Evolutionary conservation across 2,888 invertebrate genomes (phyloP), one percentile per base, ranked within the genome.

Genomic region (Diaperis boleti): DNA sequence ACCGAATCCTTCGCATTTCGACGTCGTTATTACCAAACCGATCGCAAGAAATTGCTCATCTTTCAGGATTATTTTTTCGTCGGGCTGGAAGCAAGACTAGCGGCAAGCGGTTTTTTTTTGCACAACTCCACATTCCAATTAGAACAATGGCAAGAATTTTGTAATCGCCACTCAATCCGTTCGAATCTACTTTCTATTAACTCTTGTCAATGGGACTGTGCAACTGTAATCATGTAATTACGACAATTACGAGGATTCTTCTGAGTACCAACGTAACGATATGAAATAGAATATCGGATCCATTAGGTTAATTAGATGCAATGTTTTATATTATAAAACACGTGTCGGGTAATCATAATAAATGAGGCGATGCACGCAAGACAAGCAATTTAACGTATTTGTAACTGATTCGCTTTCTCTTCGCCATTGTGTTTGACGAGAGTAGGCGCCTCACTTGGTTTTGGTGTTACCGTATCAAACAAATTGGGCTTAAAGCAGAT

Each of bases 321-420:
- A 44, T 62, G 56, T 56, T 62, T 50, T 44, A 50, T 55, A 39
- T 62, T 56, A 57, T 52, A 61, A 60, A 69, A 69, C 69, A 69
- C 64, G 67, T 69, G 69, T 69, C 67, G 45, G 60, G 62, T 65
- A 59, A 65, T 67, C 61, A 64, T 62, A 57, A 68, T 68, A 65
- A 68, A 68, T 62, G 61, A 59, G 66, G 59, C 55, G 62, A 44
- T 59, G 49, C 69, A 69, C 65, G 69, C 69, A 59, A 67, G 62
- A 50, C 62, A 64, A 55, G 55, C 57, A 63, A 49, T 64, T 62
- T 37, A 57, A 61, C 59, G 54, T 66, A 68, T 70, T 66, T 59
- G 64, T 64, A 68, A 66, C 66, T 55, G 67, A 56, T 59, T 63
- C 66, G 68, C 69, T 71, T 71, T 71, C 71, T 71, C 68, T 66